Conservation (phyloP, 1,140 invertebrate species). For the Drosophila murphyi region DNA sequence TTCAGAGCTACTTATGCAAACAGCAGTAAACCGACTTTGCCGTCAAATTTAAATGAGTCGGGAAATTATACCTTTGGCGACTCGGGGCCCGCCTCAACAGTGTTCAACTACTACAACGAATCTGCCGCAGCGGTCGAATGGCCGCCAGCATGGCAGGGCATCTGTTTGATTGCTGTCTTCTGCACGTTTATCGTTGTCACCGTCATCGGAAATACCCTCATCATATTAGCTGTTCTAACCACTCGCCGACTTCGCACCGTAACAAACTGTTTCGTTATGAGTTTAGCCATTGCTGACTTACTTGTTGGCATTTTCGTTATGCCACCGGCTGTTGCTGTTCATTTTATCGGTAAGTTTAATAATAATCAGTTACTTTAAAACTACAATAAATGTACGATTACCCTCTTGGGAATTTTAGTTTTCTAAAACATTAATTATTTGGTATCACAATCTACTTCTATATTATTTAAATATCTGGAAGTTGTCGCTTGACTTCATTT, state of each 20-base stretch:
- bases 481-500: too few relatives aligned
- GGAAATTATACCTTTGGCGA: constrained; percentile 24
- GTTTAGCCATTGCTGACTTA: constrained; percentile 95
- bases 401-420: too few relatives aligned
- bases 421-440: too few relatives aligned
- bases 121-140: constrained; percentile 75
- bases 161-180: constrained; percentile 84
- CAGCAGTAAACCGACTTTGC: constrained; percentile 9
- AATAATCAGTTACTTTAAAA: too few relatives aligned
- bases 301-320: constrained; percentile 96
- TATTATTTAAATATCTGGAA: too few relatives aligned
- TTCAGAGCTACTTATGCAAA: constrained; percentile 2
- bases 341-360: constrained; percentile 87
- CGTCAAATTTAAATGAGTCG: constrained; percentile 46
- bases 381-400: too few relatives aligned
- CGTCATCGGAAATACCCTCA: constrained; percentile 94
- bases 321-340: constrained; percentile 94
- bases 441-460: too few relatives aligned
- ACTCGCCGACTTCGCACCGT: constrained; percentile 95
- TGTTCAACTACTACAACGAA: constrained; percentile 73
- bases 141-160: constrained; percentile 80
- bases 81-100: constrained; percentile 35
- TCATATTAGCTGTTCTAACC: constrained; percentile 95
- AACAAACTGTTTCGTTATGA: constrained; percentile 98
- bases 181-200: constrained; percentile 88